Evolutionary conservation across 2,888 invertebrate species (phyloP).

Genomic region (Callyntrura guangdongensis): DNA sequence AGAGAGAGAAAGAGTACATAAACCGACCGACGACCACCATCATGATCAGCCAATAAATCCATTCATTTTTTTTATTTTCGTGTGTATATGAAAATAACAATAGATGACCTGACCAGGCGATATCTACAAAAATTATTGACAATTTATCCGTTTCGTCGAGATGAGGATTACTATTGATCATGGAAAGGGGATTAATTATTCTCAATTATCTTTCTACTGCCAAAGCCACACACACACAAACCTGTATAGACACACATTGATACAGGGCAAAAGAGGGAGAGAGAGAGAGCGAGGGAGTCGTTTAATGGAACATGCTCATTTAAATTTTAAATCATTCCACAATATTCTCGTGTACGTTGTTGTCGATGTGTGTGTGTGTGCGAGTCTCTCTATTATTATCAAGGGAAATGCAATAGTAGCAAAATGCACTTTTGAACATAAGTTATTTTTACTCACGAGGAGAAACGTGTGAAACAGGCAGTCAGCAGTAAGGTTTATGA

Average conservation of each 20-base stretch:
- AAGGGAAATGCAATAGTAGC: not conserved
- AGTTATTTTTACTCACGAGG: conserved; percentile 1
- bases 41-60: conserved; percentile 54
- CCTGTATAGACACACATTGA: conserved; percentile 38
- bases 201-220: conserved; percentile 49
- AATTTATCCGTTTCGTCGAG: conserved; percentile 45
- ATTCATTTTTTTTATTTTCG: not conserved
- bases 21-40: conserved; percentile 30
- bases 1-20: conserved; percentile 8
- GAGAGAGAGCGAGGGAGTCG: not conserved
- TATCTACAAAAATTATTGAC: conserved; percentile 53
- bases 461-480: not conserved
- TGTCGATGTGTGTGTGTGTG: not conserved
- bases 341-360: not conserved
- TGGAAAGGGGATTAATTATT: conserved; percentile 47
- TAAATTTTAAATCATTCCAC: not conserved
- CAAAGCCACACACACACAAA: conserved; percentile 32
- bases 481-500: not conserved
- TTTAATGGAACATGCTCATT: conserved; percentile 12
- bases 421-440: not conserved
- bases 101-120: conserved; percentile 14
- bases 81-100: conserved; percentile 15
- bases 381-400: not conserved
- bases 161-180: conserved; percentile 61
- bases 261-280: not conserved